Evolutionary conservation across 2,113 vertebrate genomes (phyloP).

Genomic region (Abramis brama): DNA sequence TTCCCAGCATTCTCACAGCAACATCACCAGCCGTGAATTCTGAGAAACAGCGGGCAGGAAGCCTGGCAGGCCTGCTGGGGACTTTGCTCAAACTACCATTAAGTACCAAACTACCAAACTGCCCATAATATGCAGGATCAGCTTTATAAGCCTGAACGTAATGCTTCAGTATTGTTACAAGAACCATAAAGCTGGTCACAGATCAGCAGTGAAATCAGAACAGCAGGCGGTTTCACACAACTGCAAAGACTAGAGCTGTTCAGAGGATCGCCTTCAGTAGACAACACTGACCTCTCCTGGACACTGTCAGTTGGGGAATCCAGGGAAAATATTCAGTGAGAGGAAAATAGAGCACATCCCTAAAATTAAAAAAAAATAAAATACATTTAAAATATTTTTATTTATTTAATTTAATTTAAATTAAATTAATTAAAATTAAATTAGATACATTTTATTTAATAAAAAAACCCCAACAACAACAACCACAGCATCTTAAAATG

Average conservation of each 20-base stretch:
- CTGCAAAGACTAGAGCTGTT: neutral
- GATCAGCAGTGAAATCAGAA: conserved; percentile 32
- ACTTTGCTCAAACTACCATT: neutral
- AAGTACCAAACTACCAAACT: neutral
- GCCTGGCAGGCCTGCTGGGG: conserved; percentile 58
- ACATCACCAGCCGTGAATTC: conserved; percentile 59
- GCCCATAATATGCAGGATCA: conserved; percentile 42
- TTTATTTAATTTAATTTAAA: too few relatives aligned
- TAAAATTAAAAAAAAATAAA: neutral
- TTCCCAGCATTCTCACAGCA: conserved; percentile 81
- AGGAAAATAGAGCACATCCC: neutral
- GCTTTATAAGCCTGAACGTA: conserved; percentile 17
- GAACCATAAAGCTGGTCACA: neutral
- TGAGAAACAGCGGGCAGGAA: conserved; percentile 79
- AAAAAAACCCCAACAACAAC: too few relatives aligned
- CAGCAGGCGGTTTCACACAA: conserved; percentile 8
- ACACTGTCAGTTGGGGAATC: neutral
- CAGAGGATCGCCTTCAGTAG: neutral
- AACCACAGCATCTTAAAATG: neutral
- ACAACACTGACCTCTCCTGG: conserved; percentile 52
- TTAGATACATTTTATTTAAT: too few relatives aligned
- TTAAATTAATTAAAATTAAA: too few relatives aligned
- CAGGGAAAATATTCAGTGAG: neutral
- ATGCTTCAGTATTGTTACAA: conserved; percentile 7
- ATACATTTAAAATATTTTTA: too few relatives aligned